Evolutionary conservation across 2,888 invertebrate genomes (phyloP).

Genomic region (Syritta pipiens): DNA sequence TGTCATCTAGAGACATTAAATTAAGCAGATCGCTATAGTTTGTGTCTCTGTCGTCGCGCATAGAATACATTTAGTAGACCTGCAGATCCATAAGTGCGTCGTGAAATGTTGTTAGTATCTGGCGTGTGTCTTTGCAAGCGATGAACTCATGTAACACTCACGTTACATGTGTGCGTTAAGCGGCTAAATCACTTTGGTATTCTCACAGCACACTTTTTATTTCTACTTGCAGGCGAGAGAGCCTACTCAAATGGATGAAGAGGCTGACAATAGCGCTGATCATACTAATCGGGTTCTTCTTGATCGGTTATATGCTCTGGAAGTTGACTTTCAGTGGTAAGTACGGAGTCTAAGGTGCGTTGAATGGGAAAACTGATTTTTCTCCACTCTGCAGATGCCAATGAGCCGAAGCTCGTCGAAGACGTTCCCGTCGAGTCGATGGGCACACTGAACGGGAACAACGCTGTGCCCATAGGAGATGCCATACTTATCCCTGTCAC

Average conservation of each 20-base stretch:
- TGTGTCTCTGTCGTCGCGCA: too few species aligned
- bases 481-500: conserved; percentile 20
- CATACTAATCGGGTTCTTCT: conserved; percentile 76
- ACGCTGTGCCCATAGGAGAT: conserved; percentile 11
- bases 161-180: conserved; percentile 13
- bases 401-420: conserved; percentile 54
- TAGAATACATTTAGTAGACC: neutral
- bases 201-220: neutral
- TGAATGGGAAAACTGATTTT: too few species aligned
- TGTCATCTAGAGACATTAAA: too few species aligned
- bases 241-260: conserved; percentile 77
- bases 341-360: conserved; percentile 70
- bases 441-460: conserved; percentile 10
- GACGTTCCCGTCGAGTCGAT: conserved; percentile 37
- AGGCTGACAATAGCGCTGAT: conserved; percentile 77
- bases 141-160: conserved; percentile 24
- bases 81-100: neutral
- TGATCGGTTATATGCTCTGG: conserved; percentile 77
- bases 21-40: too few species aligned
- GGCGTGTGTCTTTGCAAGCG: neutral
- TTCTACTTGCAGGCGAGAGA: conserved; percentile 74
- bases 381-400: conserved; percentile 59
- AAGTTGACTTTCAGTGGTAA: conserved; percentile 78
- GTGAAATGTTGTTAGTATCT: conserved; percentile 53
- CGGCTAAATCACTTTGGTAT: neutral